Evolutionary conservation across 1,140 invertebrate species (phyloP), one percentile per base, ranked within the genome.

Genomic region (Drosophila subobscura): DNA sequence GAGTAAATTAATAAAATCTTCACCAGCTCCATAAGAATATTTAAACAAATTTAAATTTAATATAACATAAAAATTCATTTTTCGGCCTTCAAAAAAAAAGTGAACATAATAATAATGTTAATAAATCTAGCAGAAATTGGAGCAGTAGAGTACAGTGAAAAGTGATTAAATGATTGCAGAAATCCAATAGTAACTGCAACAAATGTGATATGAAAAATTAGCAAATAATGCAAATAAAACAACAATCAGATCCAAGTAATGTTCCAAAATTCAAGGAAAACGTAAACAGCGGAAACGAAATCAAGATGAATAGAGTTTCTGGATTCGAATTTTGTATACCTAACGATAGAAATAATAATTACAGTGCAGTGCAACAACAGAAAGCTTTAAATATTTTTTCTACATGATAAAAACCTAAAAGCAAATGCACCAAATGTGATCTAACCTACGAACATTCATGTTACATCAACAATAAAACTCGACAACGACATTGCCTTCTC

Each of bases 371-470:
- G 71, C 45, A 73, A 73, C 29, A 20, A 45, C 27, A 41, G 29
- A 74, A 81, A 88, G 84, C 85, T 88, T 86, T 86, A 86, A 79
- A 68, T 83, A 88, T 79, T 76, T 86, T 86, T 83, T 88, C 78
- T 88, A 86, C 81, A 66, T 50, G 3, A 75, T 25, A 59, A 54
- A 58, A 59, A 78, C 49, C 44, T 46, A 72, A 67, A 67, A 72
- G 56, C 71, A 76, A 76, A 66, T 70, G 75, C 79, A 88, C 84
- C 83, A 89, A 89, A 88, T 88, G 83, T 88, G 83, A 88, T 88
- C 71, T 58, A 89, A 79, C 55, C 51, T 64, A 33, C 49, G 42
- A 52, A 63, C 72, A 55, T 57, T 75, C 42, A 22, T 64, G 23
- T 75, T 50, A 86, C 52, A 56, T 74, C 56, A 81, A 83, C 71